Base-by-base conservation (phyloP, 35 echinoderm and acorn worm species). In the Strongylocentrotus purpuratus region DNA sequence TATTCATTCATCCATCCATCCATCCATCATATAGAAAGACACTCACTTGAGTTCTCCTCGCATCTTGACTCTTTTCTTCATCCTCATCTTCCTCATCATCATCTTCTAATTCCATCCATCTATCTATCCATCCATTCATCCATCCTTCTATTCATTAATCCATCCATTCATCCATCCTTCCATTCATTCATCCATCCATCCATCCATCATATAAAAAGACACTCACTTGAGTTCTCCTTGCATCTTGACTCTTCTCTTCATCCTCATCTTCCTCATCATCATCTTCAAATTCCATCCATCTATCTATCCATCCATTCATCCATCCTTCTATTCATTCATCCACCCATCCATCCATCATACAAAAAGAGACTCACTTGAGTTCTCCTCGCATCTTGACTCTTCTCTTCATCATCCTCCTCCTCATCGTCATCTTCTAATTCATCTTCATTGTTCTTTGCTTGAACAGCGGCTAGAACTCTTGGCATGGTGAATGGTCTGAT, bases 401-500 rank as follows among this genome's bases (percentile, higher is more conserved):
- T 33, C 7, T 92, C 47, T 20, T 46, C n/a, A 8, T 94, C 41
- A 33, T 13, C 47, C 35, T 41, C 35, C 3, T 41, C 35, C 0
- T 41, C 35, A 41, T 41, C 35, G 35, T 41, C 93, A 5, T 88
- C 95, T 41, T 94, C 95, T 31, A 18, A 28, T 31, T 85, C 94
- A 3, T 87, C 96, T 10, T 88, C 47, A 32, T 93, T 94, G 10
- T 33, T n/a, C 17, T 4, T 31, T 2, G 31, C 31, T 18, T 94
- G 70, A n/a, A n/a, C 47, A 55, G 31, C 92, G 6, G 91, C 70
- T n/a, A 98, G 94, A 22, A 98, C 96, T 88, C 97, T 97, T 20
- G 97, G 97, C 46, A 87, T 97, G 90, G 96, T 98, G 85, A 98
- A 97, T 33, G 97, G 96, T 94, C 97, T 97, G 93, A 12, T 93